Conservation (phyloP, 1,140 invertebrate genomes). For the Aphelenchoides fujianensis region DNA sequence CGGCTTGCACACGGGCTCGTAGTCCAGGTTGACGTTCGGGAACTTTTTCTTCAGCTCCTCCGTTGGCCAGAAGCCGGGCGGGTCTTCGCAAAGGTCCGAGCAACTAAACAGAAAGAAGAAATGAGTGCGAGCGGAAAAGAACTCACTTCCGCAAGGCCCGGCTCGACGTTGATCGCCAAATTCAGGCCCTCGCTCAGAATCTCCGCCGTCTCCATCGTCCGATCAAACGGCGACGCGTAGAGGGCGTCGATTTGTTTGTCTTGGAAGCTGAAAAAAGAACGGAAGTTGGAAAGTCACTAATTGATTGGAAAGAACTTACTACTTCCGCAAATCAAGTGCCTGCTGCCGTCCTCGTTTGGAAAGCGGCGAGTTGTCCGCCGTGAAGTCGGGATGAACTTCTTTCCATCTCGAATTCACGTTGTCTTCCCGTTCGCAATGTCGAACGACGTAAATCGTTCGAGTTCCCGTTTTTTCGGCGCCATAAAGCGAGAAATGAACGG, state of each 20-base stretch:
- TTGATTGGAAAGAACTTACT: slow-evolving; percentile 24
- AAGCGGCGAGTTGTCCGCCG: slow-evolving; percentile 50
- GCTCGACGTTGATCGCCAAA: slow-evolving; percentile 51
- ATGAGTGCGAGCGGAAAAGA: not conserved
- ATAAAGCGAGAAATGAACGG: too few species aligned
- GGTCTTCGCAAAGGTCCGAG: slow-evolving; percentile 58
- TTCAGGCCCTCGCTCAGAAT: slow-evolving; percentile 28
- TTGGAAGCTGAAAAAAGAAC: slow-evolving; percentile 38
- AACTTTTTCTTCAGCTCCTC: slow-evolving; percentile 46
- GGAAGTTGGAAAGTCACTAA: slow-evolving; percentile 1
- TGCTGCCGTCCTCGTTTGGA: slow-evolving; percentile 47
- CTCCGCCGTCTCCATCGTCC: slow-evolving; percentile 54
- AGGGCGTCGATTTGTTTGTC: slow-evolving; percentile 44
- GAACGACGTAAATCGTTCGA: slow-evolving; percentile 30
- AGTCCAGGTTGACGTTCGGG: slow-evolving; percentile 41
- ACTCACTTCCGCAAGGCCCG: slow-evolving; percentile 49
- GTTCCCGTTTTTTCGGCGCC: not conserved
- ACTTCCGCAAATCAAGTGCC: slow-evolving; percentile 41
- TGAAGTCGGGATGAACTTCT: slow-evolving; percentile 33
- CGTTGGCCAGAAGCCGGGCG: slow-evolving; percentile 42
- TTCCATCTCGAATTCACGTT: slow-evolving; percentile 41
- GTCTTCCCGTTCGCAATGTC: slow-evolving; percentile 43
- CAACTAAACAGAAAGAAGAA: slow-evolving; percentile 27
- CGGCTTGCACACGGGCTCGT: slow-evolving; percentile 42
- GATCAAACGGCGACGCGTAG: slow-evolving; percentile 57